phyloP scores from a whole-genome alignment of 1,140 invertebrate species.

The Melanaphis sacchari region DNA sequence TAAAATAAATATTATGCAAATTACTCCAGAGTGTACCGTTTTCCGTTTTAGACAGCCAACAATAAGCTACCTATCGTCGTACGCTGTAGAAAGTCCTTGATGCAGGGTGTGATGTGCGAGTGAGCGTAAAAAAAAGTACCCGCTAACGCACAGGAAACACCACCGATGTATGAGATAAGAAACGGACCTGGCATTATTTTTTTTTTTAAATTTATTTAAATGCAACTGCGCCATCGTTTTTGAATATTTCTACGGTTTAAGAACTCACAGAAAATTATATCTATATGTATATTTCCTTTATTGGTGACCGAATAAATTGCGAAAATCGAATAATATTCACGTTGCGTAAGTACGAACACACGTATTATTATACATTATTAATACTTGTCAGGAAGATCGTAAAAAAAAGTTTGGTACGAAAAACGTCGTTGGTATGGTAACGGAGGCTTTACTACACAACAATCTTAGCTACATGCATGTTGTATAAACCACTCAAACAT shows the following conservation, averaged over 20 bases:
- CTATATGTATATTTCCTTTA: background rate
- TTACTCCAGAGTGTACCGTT: background rate
- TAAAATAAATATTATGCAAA: constrained; percentile 9
- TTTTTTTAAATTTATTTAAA: background rate
- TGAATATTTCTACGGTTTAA: background rate
- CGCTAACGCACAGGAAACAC: background rate
- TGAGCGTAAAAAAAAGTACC: background rate
- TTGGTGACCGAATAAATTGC: background rate
- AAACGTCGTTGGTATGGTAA: background rate
- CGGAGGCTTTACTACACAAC: background rate
- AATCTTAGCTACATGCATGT: background rate
- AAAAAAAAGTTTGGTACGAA: background rate
- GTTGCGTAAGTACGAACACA: background rate
- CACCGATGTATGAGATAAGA: background rate
- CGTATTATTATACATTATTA: background rate
- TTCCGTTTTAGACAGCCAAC: background rate
- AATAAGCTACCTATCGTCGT: background rate
- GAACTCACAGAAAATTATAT: background rate
- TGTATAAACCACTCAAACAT: background rate
- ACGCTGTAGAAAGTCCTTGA: background rate
- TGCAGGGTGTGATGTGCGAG: no score
- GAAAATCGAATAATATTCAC: background rate
- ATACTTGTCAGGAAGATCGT: background rate
- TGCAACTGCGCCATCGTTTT: background rate
- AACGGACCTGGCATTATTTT: background rate